A percentile compares a stretch with the other conserved stretches of the same genome.
Conservation (phyloP, 2,888 invertebrate species). For the Eugnorisma glareosa region DNA sequence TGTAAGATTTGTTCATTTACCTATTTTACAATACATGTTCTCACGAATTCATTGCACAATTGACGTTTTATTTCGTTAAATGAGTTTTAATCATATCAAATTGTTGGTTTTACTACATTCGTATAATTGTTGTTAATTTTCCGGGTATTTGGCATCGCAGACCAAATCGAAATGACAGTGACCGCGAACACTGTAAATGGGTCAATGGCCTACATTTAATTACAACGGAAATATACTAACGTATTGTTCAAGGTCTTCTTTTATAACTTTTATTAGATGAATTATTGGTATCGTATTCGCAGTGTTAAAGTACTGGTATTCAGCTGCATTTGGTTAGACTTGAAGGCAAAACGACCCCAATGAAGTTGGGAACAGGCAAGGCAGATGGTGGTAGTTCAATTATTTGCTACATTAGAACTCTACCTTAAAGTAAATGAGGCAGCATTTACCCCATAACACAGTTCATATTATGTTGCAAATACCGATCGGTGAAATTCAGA, state of each 20-base stretch:
- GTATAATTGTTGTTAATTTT: constrained; percentile 8
- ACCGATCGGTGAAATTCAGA: neutral
- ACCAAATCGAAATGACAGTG: neutral
- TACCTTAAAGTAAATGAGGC: neutral
- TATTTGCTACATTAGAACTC: neutral
- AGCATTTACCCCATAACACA: neutral
- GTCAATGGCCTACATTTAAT: neutral
- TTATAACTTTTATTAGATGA: neutral
- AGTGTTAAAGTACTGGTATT: neutral
- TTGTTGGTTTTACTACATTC: neutral
- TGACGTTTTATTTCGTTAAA: neutral
- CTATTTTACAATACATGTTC: neutral
- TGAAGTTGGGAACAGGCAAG: neutral
- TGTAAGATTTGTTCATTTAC: neutral
- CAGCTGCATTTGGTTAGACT: neutral
- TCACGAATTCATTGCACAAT: neutral
- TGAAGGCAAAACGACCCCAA: neutral
- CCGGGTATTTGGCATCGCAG: neutral
- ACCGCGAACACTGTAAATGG: neutral
- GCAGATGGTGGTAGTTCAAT: neutral
- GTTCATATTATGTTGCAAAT: neutral
- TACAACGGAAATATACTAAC: neutral
- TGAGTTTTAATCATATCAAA: neutral
- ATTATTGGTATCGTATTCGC: neutral
- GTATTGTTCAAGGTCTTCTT: neutral